Conservation (phyloP, 2,888 invertebrate species). For the Pyrrhia umbra region DNA sequence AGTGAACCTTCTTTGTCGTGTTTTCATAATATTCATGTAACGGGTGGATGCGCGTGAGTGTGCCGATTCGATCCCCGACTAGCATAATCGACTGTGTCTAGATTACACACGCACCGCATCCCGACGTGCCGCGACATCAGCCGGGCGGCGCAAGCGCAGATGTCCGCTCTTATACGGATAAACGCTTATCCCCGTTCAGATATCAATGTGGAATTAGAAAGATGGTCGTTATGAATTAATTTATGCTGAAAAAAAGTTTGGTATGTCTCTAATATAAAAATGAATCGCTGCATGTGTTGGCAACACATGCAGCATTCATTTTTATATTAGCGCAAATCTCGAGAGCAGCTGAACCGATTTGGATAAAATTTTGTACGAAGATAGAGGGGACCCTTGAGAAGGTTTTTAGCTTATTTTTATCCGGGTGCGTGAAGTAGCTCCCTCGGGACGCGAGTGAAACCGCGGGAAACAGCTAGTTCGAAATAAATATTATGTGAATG, state of each 20-base stretch:
- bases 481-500: no score
- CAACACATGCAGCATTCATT: no score
- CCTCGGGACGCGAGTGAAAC: no score
- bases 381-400: no score
- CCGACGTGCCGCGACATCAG: constrained; percentile 73
- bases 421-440: no score
- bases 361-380: no score
- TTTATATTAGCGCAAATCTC: no score
- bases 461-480: no score
- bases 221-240: constrained; percentile 34
- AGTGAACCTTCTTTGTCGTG: constrained; percentile 16
- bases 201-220: constrained; percentile 45
- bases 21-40: constrained; percentile 73
- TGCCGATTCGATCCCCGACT: constrained; percentile 64
- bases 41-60: constrained; percentile 75
- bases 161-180: constrained; percentile 52
- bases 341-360: no score
- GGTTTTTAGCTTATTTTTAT: no score
- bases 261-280: no score
- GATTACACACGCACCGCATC: constrained; percentile 77
- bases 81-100: constrained; percentile 65
- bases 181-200: constrained; percentile 50
- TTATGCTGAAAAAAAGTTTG: constrained; percentile 1
- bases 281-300: no score
- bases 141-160: constrained; percentile 49